Evolutionary conservation across 2,797 vertebrate species (phyloP).

Genomic region (Semotilus atromaculatus): DNA sequence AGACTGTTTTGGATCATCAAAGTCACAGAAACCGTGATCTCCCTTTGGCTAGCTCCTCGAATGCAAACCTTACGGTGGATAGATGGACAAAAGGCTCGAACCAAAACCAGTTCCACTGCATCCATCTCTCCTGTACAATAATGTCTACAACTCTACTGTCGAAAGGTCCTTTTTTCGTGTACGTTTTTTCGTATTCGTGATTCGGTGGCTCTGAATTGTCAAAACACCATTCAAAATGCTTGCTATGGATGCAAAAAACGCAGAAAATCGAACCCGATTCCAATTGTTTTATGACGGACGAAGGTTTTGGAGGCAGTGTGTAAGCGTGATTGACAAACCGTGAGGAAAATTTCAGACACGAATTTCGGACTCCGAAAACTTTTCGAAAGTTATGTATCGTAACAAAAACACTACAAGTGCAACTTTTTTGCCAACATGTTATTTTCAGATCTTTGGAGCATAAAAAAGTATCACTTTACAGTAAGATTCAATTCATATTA

Average conservation of each 20-base stretch:
- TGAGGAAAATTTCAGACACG: too few relatives aligned
- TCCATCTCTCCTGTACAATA: neutral
- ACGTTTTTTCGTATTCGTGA: too few relatives aligned
- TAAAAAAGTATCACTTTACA: neutral
- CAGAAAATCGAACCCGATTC: too few relatives aligned
- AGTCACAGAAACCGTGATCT: neutral
- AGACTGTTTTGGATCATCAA: conserved; percentile 5
- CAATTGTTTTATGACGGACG: too few relatives aligned
- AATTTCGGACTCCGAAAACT: too few relatives aligned
- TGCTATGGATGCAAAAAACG: too few relatives aligned
- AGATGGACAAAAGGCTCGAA: neutral
- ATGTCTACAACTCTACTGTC: too few relatives aligned
- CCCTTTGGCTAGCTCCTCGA: neutral
- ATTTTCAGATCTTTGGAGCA: neutral
- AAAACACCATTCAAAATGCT: too few relatives aligned
- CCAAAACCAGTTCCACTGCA: neutral
- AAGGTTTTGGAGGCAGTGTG: too few relatives aligned
- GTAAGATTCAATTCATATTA: neutral
- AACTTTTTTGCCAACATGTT: conserved; percentile 3
- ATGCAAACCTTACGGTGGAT: neutral
- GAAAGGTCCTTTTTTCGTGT: too few relatives aligned
- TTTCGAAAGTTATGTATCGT: neutral
- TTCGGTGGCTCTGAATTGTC: too few relatives aligned
- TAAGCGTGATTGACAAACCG: too few relatives aligned
- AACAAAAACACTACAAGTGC: conserved; percentile 61